A percentile compares a stretch with the other conserved stretches of the same genome.
Conservation (phyloP, 2,888 invertebrate genomes). For the Carterocephalus palaemon region DNA sequence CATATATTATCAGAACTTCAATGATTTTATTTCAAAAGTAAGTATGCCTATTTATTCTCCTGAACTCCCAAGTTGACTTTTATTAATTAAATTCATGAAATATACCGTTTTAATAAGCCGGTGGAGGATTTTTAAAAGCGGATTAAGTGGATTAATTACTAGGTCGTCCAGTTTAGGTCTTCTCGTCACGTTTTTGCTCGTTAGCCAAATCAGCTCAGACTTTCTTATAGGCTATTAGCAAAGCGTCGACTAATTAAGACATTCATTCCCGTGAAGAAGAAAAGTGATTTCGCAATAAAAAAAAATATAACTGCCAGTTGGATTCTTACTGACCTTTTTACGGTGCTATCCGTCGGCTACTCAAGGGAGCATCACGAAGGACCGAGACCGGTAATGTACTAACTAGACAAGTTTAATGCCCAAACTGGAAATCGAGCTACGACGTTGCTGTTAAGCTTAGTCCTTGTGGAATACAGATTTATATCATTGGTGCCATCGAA, state of each 20-base stretch:
- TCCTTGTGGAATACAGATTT: too few relatives aligned
- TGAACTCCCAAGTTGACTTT: too few relatives aligned
- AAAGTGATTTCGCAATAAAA: neutral
- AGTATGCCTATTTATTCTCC: too few relatives aligned
- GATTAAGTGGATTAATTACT: slow-evolving; percentile 14
- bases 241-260: slow-evolving; percentile 19
- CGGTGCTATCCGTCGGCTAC: too few relatives aligned
- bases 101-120: slow-evolving; percentile 1
- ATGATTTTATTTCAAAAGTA: too few relatives aligned
- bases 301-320: neutral
- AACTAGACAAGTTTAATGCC: too few relatives aligned
- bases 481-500: too few relatives aligned
- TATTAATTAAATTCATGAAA: neutral
- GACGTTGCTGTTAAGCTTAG: too few relatives aligned
- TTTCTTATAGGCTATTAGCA: slow-evolving; percentile 19
- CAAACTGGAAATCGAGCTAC: too few relatives aligned
- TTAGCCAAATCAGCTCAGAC: slow-evolving; percentile 20
- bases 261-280: slow-evolving; percentile 8
- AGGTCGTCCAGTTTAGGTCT: slow-evolving; percentile 19
- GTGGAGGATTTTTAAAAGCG: slow-evolving; percentile 12
- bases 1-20: too few relatives aligned
- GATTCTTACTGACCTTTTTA: neutral
- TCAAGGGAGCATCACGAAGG: too few relatives aligned
- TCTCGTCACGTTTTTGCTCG: slow-evolving; percentile 22
- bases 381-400: too few relatives aligned